These are phyloP conservation scores for Monopis laevigella DNA, from an alignment of 2,888 invertebrate species.

Conservation along the genomic window DNA sequence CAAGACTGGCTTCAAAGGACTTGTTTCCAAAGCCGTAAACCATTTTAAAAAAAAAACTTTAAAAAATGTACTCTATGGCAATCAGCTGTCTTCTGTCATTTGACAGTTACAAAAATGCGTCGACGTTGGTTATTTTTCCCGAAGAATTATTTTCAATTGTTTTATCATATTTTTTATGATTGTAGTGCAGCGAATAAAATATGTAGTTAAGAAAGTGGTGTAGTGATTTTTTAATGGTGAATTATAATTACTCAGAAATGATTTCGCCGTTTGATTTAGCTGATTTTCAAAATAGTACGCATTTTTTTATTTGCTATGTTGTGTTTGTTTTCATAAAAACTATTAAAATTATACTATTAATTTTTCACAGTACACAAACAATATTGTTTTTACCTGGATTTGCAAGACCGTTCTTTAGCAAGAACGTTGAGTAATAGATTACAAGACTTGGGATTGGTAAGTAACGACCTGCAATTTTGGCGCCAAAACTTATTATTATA, in stretches of 20 bases:
- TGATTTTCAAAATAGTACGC: constrained; percentile 3
- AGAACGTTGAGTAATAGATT: constrained; percentile 74
- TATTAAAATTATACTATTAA: constrained; percentile 17
- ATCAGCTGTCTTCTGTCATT: constrained; percentile 11
- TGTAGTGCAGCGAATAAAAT: too few relatives aligned
- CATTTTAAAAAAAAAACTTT: too few relatives aligned
- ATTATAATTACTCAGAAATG: too few relatives aligned
- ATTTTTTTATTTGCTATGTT: neutral
- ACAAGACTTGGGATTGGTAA: constrained; percentile 78
- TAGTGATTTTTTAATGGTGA: too few relatives aligned
- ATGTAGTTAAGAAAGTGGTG: too few relatives aligned
- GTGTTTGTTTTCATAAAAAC: neutral
- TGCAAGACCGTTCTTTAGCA: constrained; percentile 74
- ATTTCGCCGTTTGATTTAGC: neutral
- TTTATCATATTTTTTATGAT: too few relatives aligned
- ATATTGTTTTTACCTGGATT: constrained; percentile 80
- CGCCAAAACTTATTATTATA: constrained; percentile 25
- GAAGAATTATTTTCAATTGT: too few relatives aligned
- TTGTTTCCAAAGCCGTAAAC: too few relatives aligned
- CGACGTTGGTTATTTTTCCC: too few relatives aligned
- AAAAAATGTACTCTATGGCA: constrained; percentile 4
- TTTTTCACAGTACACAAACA: constrained; percentile 61
- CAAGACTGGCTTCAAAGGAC: too few relatives aligned
- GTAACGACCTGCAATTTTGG: constrained; percentile 40
- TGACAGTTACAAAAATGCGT: too few relatives aligned